A percentile compares a stretch with the other conserved stretches of the same genome.
Conservation (phyloP, 2,888 invertebrate genomes). For the Tubulanus polymorphus region DNA sequence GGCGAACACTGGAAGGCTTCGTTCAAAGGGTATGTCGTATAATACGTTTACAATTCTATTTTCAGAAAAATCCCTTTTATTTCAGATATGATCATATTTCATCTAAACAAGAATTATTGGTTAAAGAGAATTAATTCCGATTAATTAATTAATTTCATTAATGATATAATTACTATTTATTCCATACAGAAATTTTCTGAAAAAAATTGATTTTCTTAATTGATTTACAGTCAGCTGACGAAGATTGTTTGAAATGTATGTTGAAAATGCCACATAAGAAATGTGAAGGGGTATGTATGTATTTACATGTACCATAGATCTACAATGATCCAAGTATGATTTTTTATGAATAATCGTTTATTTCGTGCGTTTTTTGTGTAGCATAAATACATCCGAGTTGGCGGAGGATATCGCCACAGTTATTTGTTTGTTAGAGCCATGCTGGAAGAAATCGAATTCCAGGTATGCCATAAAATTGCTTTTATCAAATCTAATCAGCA, state of each 20-base stretch:
- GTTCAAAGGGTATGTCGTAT: neutral
- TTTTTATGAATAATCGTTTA: neutral
- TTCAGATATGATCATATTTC: no score
- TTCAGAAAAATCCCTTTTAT: no score
- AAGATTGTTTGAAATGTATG: slow-evolving; percentile 51
- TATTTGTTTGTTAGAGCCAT: slow-evolving; percentile 51
- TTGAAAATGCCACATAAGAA: slow-evolving; percentile 46
- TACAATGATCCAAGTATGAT: neutral
- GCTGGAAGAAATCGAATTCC: slow-evolving; percentile 45
- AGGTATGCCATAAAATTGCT: slow-evolving; percentile 34
- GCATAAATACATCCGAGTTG: slow-evolving; percentile 53
- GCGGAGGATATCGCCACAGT: slow-evolving; percentile 52
- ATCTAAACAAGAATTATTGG: no score
- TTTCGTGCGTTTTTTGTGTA: slow-evolving; percentile 20
- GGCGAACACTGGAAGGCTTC: neutral
- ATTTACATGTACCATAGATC: neutral
- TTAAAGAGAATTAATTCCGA: no score
- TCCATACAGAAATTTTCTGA: no score
- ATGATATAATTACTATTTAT: no score
- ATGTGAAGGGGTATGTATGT: slow-evolving; percentile 47
- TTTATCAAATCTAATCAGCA: no score
- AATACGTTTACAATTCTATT: no score
- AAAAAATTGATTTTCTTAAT: neutral
- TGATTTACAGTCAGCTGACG: slow-evolving; percentile 37
- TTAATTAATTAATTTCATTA: no score